A percentile compares a stretch with the other conserved stretches of the same genome.
Conservation (phyloP, 92 coral and sea anemone species). For the Umimayanthus chanpuru region DNA sequence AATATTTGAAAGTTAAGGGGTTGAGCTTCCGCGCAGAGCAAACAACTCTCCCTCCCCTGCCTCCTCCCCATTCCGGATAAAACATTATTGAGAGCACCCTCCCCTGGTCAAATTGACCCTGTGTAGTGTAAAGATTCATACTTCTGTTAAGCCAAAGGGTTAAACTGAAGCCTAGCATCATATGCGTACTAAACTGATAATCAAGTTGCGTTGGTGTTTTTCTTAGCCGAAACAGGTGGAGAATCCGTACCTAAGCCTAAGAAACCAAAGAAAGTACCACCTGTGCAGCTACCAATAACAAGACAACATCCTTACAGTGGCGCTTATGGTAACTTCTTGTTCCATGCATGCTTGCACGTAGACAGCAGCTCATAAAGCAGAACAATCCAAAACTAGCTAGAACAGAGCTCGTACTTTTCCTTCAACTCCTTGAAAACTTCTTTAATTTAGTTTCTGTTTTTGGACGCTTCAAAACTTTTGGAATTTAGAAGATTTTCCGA, state of each 20-base stretch:
- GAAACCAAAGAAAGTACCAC: slow-evolving; percentile 25
- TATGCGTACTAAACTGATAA: neutral
- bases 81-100: neutral
- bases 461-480: too few relatives aligned
- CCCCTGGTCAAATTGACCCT: too few relatives aligned
- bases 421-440: too few relatives aligned
- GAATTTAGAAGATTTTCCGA: too few relatives aligned
- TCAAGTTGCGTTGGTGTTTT: neutral
- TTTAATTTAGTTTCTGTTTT: too few relatives aligned
- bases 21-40: too few relatives aligned
- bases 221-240: neutral
- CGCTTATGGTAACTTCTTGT: slow-evolving; percentile 1
- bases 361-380: too few relatives aligned
- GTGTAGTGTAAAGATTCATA: too few relatives aligned
- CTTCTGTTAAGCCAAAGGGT: too few relatives aligned
- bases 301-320: neutral
- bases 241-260: slow-evolving; percentile 29
- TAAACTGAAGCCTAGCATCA: too few relatives aligned
- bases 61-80: neutral
- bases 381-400: neutral
- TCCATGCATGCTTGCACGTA: neutral
- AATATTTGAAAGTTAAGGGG: too few relatives aligned
- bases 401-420: neutral
- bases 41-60: too few relatives aligned
- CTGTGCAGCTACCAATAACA: neutral